Percentiles rank a stretch among this genome's conserved stretches.
Evolutionary conservation across 2,888 invertebrate genomes (phyloP).

Genomic region (Caenorhabditis afra): DNA sequence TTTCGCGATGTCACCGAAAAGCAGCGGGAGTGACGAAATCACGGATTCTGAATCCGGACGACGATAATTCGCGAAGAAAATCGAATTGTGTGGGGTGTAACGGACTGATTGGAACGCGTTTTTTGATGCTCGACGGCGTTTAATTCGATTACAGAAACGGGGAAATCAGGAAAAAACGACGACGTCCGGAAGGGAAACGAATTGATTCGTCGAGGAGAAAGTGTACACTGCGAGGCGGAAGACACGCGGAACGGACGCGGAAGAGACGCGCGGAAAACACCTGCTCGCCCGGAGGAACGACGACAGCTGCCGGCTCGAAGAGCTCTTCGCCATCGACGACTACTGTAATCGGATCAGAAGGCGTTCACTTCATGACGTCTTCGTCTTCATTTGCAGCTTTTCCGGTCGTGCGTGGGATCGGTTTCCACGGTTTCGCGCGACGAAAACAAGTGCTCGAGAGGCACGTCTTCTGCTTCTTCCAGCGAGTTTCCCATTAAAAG

Average conservation of each 20-base stretch:
- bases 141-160: constrained; percentile 26
- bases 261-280: constrained; percentile 2
- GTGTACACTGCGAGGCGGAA: constrained; percentile 23
- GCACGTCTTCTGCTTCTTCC: too few relatives aligned
- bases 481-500: too few relatives aligned
- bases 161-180: constrained; percentile 13
- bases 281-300: constrained; percentile 19
- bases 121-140: constrained; percentile 14
- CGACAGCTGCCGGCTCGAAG: constrained; percentile 17
- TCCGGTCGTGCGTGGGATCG: too few relatives aligned
- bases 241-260: constrained; percentile 19
- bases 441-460: too few relatives aligned
- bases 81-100: constrained; percentile 7
- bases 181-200: not conserved
- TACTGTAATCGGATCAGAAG: too few relatives aligned
- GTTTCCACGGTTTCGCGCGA: too few relatives aligned
- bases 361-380: too few relatives aligned
- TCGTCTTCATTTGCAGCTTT: too few relatives aligned
- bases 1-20: constrained; percentile 6
- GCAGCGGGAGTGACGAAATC: constrained; percentile 7
- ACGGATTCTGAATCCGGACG: not conserved
- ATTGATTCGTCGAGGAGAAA: not conserved
- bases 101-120: constrained; percentile 44
- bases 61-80: constrained; percentile 25
- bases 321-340: not conserved